Evolutionary conservation across 2,888 invertebrate species (phyloP).

Genomic region (Mongoloraphidia duomilia): DNA sequence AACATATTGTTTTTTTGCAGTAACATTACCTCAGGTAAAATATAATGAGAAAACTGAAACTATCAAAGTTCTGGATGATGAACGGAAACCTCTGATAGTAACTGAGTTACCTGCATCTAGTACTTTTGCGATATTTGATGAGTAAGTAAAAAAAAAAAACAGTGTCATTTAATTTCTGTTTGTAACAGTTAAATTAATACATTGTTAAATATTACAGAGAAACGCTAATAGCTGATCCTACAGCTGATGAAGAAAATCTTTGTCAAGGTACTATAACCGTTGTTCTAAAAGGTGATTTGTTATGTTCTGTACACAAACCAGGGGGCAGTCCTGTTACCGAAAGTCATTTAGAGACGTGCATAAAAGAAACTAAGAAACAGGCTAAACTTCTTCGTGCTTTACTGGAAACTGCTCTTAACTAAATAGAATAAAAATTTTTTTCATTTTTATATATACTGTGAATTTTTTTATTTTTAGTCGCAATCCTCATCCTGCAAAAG

Average conservation of each 20-base stretch:
- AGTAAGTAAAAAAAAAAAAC: constrained; percentile 32
- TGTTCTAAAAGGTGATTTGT: constrained; percentile 44
- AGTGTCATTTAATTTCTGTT: constrained; percentile 22
- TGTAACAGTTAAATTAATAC: not conserved
- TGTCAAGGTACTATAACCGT: constrained; percentile 54
- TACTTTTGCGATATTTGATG: constrained; percentile 61
- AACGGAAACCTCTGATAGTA: constrained; percentile 39
- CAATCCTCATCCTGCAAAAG: no score
- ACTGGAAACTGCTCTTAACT: constrained; percentile 24
- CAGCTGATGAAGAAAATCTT: constrained; percentile 66
- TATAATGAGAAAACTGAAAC: constrained; percentile 55
- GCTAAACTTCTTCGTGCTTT: constrained; percentile 35
- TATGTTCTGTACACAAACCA: constrained; percentile 59
- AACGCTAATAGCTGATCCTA: constrained; percentile 60
- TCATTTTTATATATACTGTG: no score
- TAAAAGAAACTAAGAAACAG: constrained; percentile 44
- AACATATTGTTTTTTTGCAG: constrained; percentile 30
- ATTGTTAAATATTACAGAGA: constrained; percentile 35
- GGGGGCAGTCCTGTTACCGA: constrained; percentile 50
- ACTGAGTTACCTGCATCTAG: constrained; percentile 50
- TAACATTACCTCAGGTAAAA: constrained; percentile 50
- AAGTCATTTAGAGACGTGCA: constrained; percentile 40
- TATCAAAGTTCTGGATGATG: constrained; percentile 42
- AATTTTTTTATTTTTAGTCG: no score
- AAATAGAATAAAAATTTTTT: no score